Evolutionary conservation across 2,113 vertebrate genomes (phyloP).

Genomic region (Petrocephalus zakoni): DNA sequence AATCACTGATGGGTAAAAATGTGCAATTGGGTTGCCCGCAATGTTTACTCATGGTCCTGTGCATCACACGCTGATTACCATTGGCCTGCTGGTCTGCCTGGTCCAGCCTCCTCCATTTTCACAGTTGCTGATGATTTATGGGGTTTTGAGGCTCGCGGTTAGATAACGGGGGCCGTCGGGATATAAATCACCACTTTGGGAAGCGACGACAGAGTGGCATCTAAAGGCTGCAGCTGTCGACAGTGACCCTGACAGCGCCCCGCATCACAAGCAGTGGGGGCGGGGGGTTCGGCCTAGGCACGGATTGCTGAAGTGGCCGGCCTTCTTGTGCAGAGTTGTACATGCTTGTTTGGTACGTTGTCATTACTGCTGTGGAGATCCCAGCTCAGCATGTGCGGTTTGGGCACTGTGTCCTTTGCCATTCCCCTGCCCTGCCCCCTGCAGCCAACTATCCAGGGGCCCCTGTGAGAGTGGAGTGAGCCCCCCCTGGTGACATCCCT

Average conservation of each 20-base stretch:
- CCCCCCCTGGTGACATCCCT: background rate
- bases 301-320: background rate
- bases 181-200: conserved; percentile 40
- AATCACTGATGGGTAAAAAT: background rate
- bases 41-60: background rate
- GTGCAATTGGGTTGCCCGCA: background rate
- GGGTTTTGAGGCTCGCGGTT: background rate
- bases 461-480: background rate
- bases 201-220: conserved; percentile 28
- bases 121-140: background rate
- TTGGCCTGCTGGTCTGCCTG: background rate
- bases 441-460: background rate
- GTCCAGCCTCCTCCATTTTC: background rate
- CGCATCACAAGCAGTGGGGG: conserved; percentile 58
- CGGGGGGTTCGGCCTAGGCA: background rate
- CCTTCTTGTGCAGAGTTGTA: background rate
- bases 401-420: background rate
- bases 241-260: conserved; percentile 63
- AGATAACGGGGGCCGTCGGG: conserved; percentile 40
- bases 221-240: conserved; percentile 56
- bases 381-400: background rate
- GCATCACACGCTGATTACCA: background rate
- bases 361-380: background rate
- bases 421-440: background rate
- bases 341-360: background rate